These are phyloP conservation scores for Peromyscus maniculatus DNA, from an alignment of 2,113 vertebrate species.

Conservation along the genomic window DNA sequence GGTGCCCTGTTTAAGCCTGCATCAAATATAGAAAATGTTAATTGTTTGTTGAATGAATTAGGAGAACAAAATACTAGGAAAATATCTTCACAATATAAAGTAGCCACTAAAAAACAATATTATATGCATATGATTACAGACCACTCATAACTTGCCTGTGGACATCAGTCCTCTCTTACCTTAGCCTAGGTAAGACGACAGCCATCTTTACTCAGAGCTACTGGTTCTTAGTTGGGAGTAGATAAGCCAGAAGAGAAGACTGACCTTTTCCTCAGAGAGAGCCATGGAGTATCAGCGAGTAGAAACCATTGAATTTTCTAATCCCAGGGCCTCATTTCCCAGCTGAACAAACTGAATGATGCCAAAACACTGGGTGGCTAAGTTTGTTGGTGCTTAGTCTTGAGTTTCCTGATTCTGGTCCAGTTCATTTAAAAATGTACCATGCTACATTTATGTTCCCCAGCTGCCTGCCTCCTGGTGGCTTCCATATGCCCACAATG, in stretches of 20 bases:
- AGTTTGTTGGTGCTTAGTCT: constrained; percentile 27
- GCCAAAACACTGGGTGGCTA: neutral
- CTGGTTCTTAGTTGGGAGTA: constrained; percentile 7
- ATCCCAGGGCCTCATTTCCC: neutral
- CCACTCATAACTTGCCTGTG: neutral
- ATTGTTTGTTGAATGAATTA: constrained; percentile 25
- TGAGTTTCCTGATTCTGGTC: constrained; percentile 21
- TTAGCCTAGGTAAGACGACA: neutral
- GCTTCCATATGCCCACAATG: neutral
- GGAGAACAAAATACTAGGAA: constrained; percentile 26
- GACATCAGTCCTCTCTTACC: neutral
- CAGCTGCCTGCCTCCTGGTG: neutral
- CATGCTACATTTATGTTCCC: neutral
- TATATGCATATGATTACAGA: neutral
- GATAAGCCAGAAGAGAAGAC: neutral
- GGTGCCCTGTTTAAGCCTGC: neutral
- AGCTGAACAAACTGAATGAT: constrained; percentile 50
- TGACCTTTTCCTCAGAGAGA: constrained; percentile 10
- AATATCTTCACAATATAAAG: constrained; percentile 16
- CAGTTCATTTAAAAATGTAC: constrained; percentile 22
- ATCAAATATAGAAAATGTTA: constrained; percentile 17
- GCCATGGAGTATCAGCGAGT: neutral
- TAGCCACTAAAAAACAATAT: neutral
- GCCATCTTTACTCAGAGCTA: constrained; percentile 12
- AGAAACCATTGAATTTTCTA: constrained; percentile 21